Evolutionary conservation across 2,888 invertebrate species (phyloP).

Genomic region (Allophyes oxyacanthae): DNA sequence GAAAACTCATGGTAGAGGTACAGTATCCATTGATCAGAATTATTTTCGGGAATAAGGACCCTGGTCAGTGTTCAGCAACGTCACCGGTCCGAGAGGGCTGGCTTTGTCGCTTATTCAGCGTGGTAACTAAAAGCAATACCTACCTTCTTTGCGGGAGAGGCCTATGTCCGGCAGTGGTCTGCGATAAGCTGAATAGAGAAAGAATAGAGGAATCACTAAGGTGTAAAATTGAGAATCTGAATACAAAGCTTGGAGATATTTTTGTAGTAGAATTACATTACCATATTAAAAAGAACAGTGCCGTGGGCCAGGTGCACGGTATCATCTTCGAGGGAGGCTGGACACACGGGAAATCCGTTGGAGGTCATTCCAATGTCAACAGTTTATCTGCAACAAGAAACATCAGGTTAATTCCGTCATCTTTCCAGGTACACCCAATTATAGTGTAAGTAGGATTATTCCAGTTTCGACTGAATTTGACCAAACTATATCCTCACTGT

Average conservation of each 20-base stretch:
- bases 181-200: slow-evolving; percentile 45
- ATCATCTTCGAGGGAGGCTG: slow-evolving; percentile 76
- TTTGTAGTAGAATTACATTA: slow-evolving; percentile 48
- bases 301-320: slow-evolving; percentile 77
- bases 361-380: slow-evolving; percentile 81
- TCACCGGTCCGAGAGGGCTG: background rate
- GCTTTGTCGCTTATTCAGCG: background rate
- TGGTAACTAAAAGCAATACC: slow-evolving; percentile 34
- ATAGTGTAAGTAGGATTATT: too few species aligned
- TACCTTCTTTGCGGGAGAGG: slow-evolving; percentile 43
- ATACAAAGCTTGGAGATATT: too few species aligned
- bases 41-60: too few species aligned
- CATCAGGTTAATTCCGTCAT: background rate
- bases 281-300: slow-evolving; percentile 84
- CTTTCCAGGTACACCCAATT: background rate
- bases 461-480: too few species aligned
- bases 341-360: slow-evolving; percentile 59
- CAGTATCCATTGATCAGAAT: too few species aligned
- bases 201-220: slow-evolving; percentile 42
- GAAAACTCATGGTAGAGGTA: too few species aligned
- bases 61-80: background rate
- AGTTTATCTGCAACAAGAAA: slow-evolving; percentile 69
- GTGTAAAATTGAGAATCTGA: slow-evolving; percentile 2
- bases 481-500: too few species aligned
- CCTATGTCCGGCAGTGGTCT: slow-evolving; percentile 45